Evolutionary conservation across 2,888 invertebrate species (phyloP).

Genomic region (Conchocele bisecta): DNA sequence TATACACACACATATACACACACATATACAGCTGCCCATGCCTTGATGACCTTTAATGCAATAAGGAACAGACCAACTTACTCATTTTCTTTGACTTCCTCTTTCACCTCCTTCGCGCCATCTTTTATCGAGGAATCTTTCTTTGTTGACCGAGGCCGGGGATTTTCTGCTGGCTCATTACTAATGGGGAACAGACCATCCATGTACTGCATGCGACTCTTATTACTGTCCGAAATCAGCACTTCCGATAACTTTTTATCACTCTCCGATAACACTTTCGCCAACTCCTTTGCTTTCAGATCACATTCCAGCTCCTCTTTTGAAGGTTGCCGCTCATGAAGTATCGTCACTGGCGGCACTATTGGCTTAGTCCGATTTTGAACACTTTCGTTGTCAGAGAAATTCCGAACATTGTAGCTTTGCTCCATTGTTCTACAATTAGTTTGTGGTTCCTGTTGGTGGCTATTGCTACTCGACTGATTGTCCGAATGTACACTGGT

Average conservation of each 20-base stretch:
- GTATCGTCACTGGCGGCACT: too few species aligned
- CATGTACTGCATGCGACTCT: conserved; percentile 89
- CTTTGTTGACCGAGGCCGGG: conserved; percentile 28
- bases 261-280: conserved; percentile 69
- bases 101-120: conserved; percentile 14
- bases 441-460: too few species aligned
- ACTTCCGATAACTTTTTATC: conserved; percentile 75
- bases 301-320: conserved; percentile 92
- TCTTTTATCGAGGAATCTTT: conserved; percentile 22
- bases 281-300: conserved; percentile 85
- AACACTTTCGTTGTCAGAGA: background rate
- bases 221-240: conserved; percentile 85
- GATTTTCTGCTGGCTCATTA: conserved; percentile 10
- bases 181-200: conserved; percentile 85
- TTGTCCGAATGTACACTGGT: too few species aligned
- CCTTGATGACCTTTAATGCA: too few species aligned
- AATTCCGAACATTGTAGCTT: conserved; percentile 9
- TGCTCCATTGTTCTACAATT: too few species aligned
- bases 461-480: too few species aligned
- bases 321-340: conserved; percentile 73
- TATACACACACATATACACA: too few species aligned
- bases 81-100: conserved; percentile 34
- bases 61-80: too few species aligned
- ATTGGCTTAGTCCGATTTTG: too few species aligned
- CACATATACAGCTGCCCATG: too few species aligned